phyloP scores from a whole-genome alignment of 2,113 vertebrate genomes.

The Piaya cayana region DNA sequence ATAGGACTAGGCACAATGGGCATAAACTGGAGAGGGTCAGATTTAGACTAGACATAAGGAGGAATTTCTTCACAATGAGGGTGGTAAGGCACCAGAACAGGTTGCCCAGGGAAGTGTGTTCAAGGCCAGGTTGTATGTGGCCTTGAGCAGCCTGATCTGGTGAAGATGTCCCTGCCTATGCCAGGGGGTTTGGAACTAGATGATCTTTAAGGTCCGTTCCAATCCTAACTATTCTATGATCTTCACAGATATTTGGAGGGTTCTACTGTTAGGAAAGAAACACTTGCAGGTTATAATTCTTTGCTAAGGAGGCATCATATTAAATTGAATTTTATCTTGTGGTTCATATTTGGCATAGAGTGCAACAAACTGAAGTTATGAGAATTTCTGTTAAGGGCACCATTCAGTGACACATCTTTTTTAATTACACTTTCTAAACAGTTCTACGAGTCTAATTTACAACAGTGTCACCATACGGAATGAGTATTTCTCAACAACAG shows the following conservation, averaged over 20 bases:
- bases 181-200: no score
- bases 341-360: not conserved
- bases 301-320: not conserved
- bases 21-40: no score
- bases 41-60: no score
- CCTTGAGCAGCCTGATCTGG: no score
- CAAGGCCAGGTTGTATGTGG: no score
- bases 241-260: not conserved
- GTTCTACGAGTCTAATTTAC: not conserved
- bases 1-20: no score
- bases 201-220: no score
- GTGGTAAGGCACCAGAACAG: no score
- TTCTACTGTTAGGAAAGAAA: not conserved
- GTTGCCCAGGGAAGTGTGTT: no score
- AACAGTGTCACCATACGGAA: not conserved
- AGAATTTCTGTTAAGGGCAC: not conserved
- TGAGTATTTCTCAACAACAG: not conserved
- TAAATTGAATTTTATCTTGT: not conserved
- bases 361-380: not conserved
- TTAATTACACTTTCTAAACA: not conserved
- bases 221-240: no score
- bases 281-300: not conserved
- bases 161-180: no score
- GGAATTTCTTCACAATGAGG: no score
- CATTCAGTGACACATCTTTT: not conserved